Base-by-base conservation (phyloP, 1,140 invertebrate species). In the Zaprionus vittiger region DNA sequence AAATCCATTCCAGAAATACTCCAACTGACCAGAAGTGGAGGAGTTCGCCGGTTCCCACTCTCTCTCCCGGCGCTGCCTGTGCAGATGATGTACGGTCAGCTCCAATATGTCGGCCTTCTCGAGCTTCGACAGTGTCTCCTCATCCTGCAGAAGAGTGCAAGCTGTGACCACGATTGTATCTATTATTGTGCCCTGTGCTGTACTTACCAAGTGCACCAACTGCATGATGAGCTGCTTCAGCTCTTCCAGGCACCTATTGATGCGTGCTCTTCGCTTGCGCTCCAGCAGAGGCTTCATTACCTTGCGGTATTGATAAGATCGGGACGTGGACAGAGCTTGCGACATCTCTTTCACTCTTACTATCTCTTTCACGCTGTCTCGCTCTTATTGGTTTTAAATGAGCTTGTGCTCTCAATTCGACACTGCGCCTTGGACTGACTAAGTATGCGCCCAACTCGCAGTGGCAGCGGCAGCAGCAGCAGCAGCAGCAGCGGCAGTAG, bases 61-160 rank as follows among this genome's bases (percentile, higher is more conserved):
- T 4, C 52, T 9, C 11, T 7, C 94, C 93, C 15, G 20, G 79
- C 96, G 95, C 9, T 96, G 92, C 80, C 54, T 57, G 95, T 96
- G 81, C 56, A 98, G 93, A 93, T 97, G 96, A 77, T 96, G 95
- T 56, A 98, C 97, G 2, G 97, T 97, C 93, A 98, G 94, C 92
- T 98, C 97, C 77, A 98, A 93, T 83, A 98, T 97, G 91, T 98
- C 97, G 47, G 97, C 97, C 93, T 98, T 98, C 93, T 98, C 97
- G 91, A 98, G 93, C 31, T 60, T 60, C 5, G 57, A 44, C 92
- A 98, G 97, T 80, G 96, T 96, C 92, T 96, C 96, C 47, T 96
- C 96, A 92, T 97, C 96, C 73, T 93, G 87, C 5, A 83, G 22
- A 34, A 1, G 5, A 26, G 15, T 14, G n/a, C n/a, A 11, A 26